Evolutionary conservation across 2,888 invertebrate genomes (phyloP), one percentile per base, ranked within the genome.

Genomic region (Phortica okadai): DNA sequence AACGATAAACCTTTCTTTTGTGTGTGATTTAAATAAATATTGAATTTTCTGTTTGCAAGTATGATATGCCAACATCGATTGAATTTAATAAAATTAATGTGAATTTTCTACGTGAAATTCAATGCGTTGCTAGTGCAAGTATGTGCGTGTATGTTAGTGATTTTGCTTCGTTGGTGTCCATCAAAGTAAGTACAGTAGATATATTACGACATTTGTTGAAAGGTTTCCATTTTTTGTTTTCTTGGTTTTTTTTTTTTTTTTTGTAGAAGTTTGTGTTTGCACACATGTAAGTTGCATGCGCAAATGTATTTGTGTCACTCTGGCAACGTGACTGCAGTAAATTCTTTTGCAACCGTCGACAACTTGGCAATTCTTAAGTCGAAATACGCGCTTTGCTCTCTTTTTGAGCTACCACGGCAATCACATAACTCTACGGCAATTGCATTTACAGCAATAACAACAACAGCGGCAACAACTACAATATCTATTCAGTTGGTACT

Each of bases 301-400:
- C 76, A 81, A 80, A 80, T 85, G 84, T 82, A 80, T 82, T 82
- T 81, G 82, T 82, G 87, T 84, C 85, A 80, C 74, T 78, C 67
- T 79, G 74, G 64, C 81, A 79, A 87, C 86, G 83, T 87, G 86
- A 86, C 84, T 85, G 86, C 86, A 83, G 84, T 87, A 85, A 87
- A 87, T 87, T 85, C 80, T 74, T 69, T 77, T 14, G 16, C 62
- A 10, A 14, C 25, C 10, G n/a, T 25, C 62, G 5, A 16, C 21
- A 7, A 10, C 21, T 62, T 62, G 62, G 25, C 62, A 62, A 16
- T 62, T 62, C 62, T 62, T 62, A 25, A 62, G 62, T 21, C 25
- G 50, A 50, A 50, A 62, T 25, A 25, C 25, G 21, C 16, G 62
- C 62, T 62, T 25, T 11, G 6, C 62, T 16, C 25, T 7, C 62